Base-by-base conservation (phyloP, 2,888 invertebrate species). In the Ceramica pisi region DNA sequence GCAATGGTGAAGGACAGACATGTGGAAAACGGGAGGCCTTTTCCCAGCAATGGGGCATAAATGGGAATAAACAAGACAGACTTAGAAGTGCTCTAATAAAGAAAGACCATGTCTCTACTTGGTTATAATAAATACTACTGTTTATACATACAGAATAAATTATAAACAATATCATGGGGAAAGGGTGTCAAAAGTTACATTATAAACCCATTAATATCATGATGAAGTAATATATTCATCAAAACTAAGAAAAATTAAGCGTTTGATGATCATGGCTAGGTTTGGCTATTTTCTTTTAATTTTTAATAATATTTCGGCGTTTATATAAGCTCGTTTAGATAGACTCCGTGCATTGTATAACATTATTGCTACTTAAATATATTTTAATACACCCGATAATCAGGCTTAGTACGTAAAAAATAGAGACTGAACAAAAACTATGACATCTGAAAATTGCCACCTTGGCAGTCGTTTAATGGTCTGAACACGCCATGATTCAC, bases 371-470 rank as follows among this genome's bases (percentile, higher is more conserved):
- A n/a, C 16, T 5, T 19, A 14, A 35, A 57, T 64, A 9, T 63
- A 70, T 59, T 53, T 16, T 38, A 19, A 53, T 60, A 65, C 66
- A 59, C n/a, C 44, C 38, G 16, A 67, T n/a, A 65, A 55, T 26
- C 60, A 53, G n/a, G 23, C 26, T 1, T 50, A 68, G 62, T 72
- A 68, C 68, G 74, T 72, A 75, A 77, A 86, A 81, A 79, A 50
- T 64, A 67, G 71, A 75, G 71, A 83, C 82, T 78, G 78, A 73
- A 81, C 70, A 73, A 87, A 83, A 89, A 87, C 88, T 88, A 88
- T 91, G 94, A 94, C 94, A 93, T 90, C 88, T 89, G 82, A 92
- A 93, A 92, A 92, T 90, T 95, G 95, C 95, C 95, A 95, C 93
- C 95, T 95, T 91, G 90, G 94, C 95, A 95, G 88, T 89, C 83